phyloP scores from a whole-genome alignment of 2,113 vertebrate species.

The Podarcis cretensis region DNA sequence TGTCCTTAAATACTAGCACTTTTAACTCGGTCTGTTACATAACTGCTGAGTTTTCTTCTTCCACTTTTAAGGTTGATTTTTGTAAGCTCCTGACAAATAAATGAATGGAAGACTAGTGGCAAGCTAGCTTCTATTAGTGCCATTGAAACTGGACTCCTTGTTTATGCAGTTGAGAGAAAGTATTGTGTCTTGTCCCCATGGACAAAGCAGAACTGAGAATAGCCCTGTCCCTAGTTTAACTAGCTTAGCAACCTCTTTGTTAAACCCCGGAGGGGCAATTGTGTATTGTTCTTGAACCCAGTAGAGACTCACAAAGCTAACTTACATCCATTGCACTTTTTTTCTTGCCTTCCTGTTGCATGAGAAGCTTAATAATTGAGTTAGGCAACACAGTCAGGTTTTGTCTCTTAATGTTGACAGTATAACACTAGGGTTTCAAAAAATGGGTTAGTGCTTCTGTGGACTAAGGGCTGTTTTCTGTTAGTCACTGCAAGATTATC shows the following conservation, averaged over 20 bases:
- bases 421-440: not conserved
- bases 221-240: conserved; percentile 36
- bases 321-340: conserved; percentile 26
- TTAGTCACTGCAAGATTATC: accelerated
- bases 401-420: conserved; percentile 31
- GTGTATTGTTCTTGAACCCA: conserved; percentile 16
- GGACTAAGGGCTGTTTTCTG: conserved; percentile 6
- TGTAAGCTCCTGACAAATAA: conserved; percentile 3
- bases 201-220: conserved; percentile 37
- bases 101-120: conserved; percentile 16
- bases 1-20: not conserved
- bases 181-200: conserved; percentile 32
- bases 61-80: not conserved
- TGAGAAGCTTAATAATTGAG: not conserved
- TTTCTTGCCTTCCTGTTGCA: conserved; percentile 41
- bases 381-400: not conserved
- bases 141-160: conserved; percentile 25
- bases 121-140: not conserved
- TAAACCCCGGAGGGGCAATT: conserved; percentile 49
- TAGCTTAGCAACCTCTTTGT: conserved; percentile 68
- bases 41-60: not conserved
- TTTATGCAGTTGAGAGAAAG: conserved; percentile 43
- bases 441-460: not conserved
- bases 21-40: not conserved
- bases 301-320: conserved; percentile 6